Evolutionary conservation across 2,888 invertebrate species (phyloP).

Genomic region (Cyaniris semiargus): DNA sequence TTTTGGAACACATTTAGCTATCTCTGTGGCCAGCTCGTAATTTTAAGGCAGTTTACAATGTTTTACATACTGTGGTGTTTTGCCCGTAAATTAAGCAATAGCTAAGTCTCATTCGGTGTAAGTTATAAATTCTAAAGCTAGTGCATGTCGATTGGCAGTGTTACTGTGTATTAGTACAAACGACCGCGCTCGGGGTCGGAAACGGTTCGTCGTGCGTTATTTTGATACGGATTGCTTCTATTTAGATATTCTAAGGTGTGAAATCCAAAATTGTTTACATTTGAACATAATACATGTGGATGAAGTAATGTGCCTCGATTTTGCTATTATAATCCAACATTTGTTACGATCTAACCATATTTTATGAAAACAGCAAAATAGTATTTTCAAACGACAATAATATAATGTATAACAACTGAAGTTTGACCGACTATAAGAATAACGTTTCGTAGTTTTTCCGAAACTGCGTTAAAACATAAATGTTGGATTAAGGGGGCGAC

Average conservation of each 20-base stretch:
- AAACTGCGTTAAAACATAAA: not conserved
- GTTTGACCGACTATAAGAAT: no score
- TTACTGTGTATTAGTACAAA: slow-evolving; percentile 78
- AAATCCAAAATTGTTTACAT: slow-evolving; percentile 43
- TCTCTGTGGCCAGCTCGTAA: slow-evolving; percentile 12
- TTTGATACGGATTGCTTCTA: slow-evolving; percentile 51
- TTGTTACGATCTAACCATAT: not conserved
- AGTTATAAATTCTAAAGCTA: slow-evolving; percentile 60
- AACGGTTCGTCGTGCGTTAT: slow-evolving; percentile 38
- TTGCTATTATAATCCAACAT: not conserved
- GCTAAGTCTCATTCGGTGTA: slow-evolving; percentile 54
- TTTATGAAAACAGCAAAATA: no score
- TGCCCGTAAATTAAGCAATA: slow-evolving; percentile 47
- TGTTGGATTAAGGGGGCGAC: not conserved
- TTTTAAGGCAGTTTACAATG: slow-evolving; percentile 28
- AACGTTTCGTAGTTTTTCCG: no score
- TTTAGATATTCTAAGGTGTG: slow-evolving; percentile 68
- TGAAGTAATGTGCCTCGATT: not conserved
- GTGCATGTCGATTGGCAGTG: slow-evolving; percentile 54
- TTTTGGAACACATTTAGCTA: not conserved
- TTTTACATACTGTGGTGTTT: slow-evolving; percentile 30
- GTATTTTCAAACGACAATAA: no score
- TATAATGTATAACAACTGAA: no score
- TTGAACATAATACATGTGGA: not conserved
- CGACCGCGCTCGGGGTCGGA: slow-evolving; percentile 48